A percentile compares a stretch with the other conserved stretches of the same genome.
Conservation (phyloP, 2,888 invertebrate genomes). For the Drosophila birchii region DNA sequence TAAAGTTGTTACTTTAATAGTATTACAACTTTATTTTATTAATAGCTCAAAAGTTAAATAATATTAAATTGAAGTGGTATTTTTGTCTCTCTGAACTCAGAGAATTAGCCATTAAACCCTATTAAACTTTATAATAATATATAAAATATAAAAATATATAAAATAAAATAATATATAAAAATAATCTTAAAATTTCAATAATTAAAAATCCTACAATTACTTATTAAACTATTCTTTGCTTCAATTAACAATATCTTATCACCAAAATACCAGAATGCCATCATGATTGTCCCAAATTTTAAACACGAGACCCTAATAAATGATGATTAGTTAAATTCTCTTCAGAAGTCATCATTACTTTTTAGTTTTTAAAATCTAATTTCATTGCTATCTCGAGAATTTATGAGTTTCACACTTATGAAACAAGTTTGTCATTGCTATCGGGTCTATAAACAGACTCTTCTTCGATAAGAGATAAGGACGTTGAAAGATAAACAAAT, state of each 20-base stretch:
- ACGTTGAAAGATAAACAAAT: slow-evolving; percentile 6
- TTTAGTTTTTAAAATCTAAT: slow-evolving; percentile 8
- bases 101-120: too few relatives aligned
- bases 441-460: slow-evolving; percentile 3
- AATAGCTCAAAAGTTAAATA: too few relatives aligned
- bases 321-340: not conserved
- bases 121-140: too few relatives aligned
- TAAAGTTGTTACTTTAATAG: too few relatives aligned
- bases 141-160: too few relatives aligned
- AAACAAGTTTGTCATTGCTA: slow-evolving; percentile 4
- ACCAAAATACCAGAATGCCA: not conserved
- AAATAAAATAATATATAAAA: too few relatives aligned
- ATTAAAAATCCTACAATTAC: too few relatives aligned
- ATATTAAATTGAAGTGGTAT: too few relatives aligned
- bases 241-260: not conserved
- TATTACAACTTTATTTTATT: too few relatives aligned
- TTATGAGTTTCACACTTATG: slow-evolving; percentile 19
- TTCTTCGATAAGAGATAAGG: slow-evolving; percentile 12
- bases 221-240: not conserved
- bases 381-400: slow-evolving; percentile 12
- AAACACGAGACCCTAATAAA: slow-evolving; percentile 3
- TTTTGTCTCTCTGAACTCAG: too few relatives aligned
- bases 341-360: slow-evolving; percentile 17
- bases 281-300: slow-evolving; percentile 2
- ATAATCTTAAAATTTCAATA: not conserved